Evolutionary conservation across 2,888 invertebrate species (phyloP).

Genomic region (Girardia tigrina): DNA sequence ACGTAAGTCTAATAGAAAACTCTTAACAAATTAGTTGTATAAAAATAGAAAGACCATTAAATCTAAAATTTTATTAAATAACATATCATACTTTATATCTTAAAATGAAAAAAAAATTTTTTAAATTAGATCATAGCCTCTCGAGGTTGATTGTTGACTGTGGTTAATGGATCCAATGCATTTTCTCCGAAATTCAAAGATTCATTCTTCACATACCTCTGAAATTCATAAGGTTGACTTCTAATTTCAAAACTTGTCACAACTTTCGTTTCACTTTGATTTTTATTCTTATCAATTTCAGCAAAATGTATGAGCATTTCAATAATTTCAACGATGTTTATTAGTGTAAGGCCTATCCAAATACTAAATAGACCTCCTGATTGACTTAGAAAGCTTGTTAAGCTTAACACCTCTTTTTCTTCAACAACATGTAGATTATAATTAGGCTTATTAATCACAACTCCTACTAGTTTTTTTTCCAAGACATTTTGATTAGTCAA

Average conservation of each 20-base stretch:
- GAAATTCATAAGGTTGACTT: not conserved
- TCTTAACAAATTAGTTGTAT: too few relatives aligned
- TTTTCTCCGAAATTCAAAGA: not conserved
- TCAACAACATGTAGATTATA: constrained; percentile 36
- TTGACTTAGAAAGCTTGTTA: constrained; percentile 36
- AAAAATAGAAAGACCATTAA: too few relatives aligned
- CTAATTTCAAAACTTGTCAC: not conserved
- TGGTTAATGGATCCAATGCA: not conserved
- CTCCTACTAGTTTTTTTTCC: constrained; percentile 34
- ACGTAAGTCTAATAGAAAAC: too few relatives aligned
- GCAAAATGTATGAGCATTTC: constrained; percentile 34
- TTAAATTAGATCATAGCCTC: not conserved
- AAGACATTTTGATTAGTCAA: constrained; percentile 30
- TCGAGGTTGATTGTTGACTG: not conserved
- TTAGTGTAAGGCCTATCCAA: constrained; percentile 37
- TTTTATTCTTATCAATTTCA: not conserved
- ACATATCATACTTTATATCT: too few relatives aligned
- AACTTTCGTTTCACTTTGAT: not conserved
- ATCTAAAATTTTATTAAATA: too few relatives aligned
- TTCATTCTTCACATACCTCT: not conserved
- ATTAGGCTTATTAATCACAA: constrained; percentile 34
- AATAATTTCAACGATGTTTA: constrained; percentile 35
- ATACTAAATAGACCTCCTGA: constrained; percentile 36
- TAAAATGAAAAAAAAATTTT: too few relatives aligned
- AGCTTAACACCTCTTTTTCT: constrained; percentile 36